Evolutionary conservation across 2,888 invertebrate genomes (phyloP), one percentile per base, ranked within the genome.

Genomic region (Bellardia bayeri): DNA sequence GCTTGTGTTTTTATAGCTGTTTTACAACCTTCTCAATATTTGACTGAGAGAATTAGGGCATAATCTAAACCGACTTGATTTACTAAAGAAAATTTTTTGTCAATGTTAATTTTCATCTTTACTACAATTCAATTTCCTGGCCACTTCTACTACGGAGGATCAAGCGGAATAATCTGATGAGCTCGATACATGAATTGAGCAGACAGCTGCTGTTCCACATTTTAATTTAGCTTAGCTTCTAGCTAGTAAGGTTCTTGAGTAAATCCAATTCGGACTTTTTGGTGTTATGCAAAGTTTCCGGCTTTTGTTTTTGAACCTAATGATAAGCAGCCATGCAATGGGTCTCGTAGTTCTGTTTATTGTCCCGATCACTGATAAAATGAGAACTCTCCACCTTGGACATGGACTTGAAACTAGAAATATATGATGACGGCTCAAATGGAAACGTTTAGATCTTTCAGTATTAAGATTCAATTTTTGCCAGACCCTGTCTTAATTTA

Each of bases 201-300:
- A 0, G 91, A 90, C 68, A 91, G 91, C 37, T 91, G 86, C 89
- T 82, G 90, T 88, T 94, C 94, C 45, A 94, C 94, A 90, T 94
- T 93, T 82, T 94, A 92, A 89, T 93, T 93, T n/a, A 94, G 85
- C 86, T 94, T 94, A 7, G 93, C 92, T 82, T 94, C 94, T 71
- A 94, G 87, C 75, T 93, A 94, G 86, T 93, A 7, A 94, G 89
- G 88, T 94, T 94, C 85, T 93, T 93, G 54, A 93, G 93, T 6
- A 94, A 90, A 89, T 94, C 94, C 58, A 94, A 91, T 89, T 94
- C 94, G 1, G 94, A 94, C 82, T 94, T 94, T 88, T 94, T 94
- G 88, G 93, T 93, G 89, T 94, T 94, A 84, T 94, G 94, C 64
- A 93, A 90, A 13, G 93, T 91, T n/a, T 92, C 91, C 82, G 91